A percentile compares a stretch with the other conserved stretches of the same genome.
Conservation (phyloP, 1,140 invertebrate species). For the Microvelia longipes region DNA sequence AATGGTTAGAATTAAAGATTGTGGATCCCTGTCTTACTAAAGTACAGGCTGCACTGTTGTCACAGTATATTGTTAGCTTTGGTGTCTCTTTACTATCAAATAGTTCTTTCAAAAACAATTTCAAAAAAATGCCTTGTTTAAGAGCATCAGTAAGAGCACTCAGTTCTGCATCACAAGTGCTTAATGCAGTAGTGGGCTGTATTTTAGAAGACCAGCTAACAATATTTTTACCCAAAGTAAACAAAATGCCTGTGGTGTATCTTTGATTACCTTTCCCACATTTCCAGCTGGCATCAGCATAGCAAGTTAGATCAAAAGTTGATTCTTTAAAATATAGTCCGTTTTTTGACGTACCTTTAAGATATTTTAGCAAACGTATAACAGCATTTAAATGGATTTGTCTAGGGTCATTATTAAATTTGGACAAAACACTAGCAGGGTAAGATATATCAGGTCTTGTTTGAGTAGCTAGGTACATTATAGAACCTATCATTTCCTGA, state of each 20-base stretch:
- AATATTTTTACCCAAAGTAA: not conserved
- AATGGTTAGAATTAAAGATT: not conserved
- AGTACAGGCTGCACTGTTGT: not conserved
- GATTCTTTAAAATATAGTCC: not conserved
- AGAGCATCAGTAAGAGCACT: not conserved
- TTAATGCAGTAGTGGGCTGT: not conserved
- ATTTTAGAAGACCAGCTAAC: not conserved
- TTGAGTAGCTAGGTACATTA: not conserved
- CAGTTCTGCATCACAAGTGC: not conserved
- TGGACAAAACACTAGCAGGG: not conserved
- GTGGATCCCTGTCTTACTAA: not conserved
- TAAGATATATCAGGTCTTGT: not conserved
- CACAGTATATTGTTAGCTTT: not conserved
- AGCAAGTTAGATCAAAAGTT: not conserved
- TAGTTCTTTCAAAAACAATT: not conserved
- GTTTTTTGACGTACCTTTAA: not conserved
- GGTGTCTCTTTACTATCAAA: not conserved
- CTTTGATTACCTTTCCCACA: not conserved
- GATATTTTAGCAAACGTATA: not conserved
- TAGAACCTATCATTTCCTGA: not conserved
- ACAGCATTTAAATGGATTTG: not conserved
- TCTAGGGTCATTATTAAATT: not conserved
- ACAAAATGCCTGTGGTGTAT: not conserved
- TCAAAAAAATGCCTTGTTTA: not conserved
- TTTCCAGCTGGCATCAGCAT: not conserved